These are phyloP conservation scores for Dipus sagitta DNA, from an alignment of 2,797 vertebrate genomes.

Conservation along the genomic window DNA sequence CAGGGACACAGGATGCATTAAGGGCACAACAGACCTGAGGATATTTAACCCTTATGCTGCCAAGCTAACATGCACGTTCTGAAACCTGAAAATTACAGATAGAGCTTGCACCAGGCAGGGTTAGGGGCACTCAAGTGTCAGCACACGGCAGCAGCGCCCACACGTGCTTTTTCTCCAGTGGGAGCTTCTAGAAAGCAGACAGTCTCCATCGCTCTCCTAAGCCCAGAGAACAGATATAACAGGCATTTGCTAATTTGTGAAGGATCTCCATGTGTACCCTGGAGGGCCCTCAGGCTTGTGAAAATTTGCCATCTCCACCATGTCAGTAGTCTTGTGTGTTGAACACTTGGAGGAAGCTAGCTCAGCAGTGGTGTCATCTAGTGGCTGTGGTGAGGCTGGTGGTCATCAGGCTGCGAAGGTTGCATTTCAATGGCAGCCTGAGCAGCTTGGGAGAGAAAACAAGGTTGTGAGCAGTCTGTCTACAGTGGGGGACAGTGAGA, in stretches of 20 bases:
- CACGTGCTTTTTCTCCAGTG: neutral
- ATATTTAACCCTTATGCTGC: neutral
- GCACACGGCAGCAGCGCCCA: too few relatives aligned
- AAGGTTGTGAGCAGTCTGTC: neutral
- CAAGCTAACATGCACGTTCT: neutral
- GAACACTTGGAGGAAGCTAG: neutral
- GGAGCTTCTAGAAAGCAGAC: neutral
- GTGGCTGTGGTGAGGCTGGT: neutral
- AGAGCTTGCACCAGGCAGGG: neutral
- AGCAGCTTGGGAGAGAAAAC: neutral
- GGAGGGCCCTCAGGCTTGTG: neutral
- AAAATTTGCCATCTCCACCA: neutral
- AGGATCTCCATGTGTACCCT: neutral
- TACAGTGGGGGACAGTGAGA: neutral
- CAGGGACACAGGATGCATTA: neutral
- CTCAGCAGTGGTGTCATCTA: neutral
- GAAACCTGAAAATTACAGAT: neutral
- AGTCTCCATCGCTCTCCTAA: neutral
- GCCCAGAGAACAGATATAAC: neutral
- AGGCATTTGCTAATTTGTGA: slow-evolving; percentile 30
- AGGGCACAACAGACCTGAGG: neutral
- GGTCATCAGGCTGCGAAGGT: neutral
- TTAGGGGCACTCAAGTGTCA: neutral
- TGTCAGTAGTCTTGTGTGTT: neutral
- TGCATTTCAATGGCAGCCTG: neutral